Base-by-base conservation (phyloP, 2,797 vertebrate species). In the Ptychobarbus kaznakovi region DNA sequence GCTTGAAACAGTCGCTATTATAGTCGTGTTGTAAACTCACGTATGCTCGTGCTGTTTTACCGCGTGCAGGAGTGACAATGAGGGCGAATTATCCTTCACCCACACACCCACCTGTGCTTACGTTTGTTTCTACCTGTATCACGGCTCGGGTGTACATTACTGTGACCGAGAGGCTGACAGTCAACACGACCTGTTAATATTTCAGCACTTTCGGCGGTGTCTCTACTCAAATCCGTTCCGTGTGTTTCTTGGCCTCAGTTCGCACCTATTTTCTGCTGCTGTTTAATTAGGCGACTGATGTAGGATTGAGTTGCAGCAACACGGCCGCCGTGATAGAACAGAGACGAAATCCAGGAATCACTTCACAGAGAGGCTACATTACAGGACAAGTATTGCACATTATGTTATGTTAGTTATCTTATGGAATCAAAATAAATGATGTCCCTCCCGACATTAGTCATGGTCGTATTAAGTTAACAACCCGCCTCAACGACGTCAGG, bases 161-260 rank as follows among this genome's bases (percentile, higher is more conserved):
- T 72, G 75, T 35, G 75, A 72, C 38, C 2, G 40, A 90, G 84
- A 70, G 58, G 42, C 85, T 91, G 82, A 88, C 93, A 90, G 92
- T 93, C 91, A 91, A 92, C 91, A 88, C 86, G 61, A 49, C n/a
- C 9, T 15, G 82, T 96, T 68, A 95, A 96, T 96, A 92, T 94
- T 96, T 94, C 89, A 96, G 76, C 80, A 79, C 49, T 81, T 58
- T 84, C 70, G 86, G 90, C 84, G 58, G 81, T 90, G 91, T 87
- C 88, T 90, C 86, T 82, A 76, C 82, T 88, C 70, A 93, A 93
- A 94, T 94, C 93, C 92, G 83, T 91, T 92, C 89, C 89, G 90
- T 82, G 78, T 89, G 86, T 92, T 94, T 93, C 93, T 90, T 91
- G 87, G 92, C 91, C 92, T 80, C 90, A 87, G 13, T 89, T 94